A percentile compares a stretch with the other conserved stretches of the same genome.
Evolutionary conservation across 2,888 invertebrate species (phyloP).

Genomic region (Amphipoea oculea): DNA sequence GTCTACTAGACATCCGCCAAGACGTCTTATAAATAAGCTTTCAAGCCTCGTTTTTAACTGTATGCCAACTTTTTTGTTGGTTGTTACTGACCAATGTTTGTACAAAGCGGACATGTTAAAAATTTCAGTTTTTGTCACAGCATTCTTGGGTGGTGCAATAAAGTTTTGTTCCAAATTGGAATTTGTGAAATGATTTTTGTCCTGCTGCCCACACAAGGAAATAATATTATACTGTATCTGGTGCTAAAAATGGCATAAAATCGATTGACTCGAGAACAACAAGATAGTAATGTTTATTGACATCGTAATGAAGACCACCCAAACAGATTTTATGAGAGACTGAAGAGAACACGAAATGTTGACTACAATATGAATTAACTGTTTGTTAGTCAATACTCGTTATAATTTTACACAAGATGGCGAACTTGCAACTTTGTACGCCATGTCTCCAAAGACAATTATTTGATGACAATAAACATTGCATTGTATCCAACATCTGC

Average conservation of each 20-base stretch:
- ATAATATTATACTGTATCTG: constrained; percentile 28
- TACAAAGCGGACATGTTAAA: constrained; percentile 36
- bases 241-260: constrained; percentile 34
- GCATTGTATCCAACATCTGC: constrained; percentile 28
- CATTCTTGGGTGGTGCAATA: constrained; percentile 25
- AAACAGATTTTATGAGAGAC: constrained; percentile 16
- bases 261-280: constrained; percentile 43
- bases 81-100: constrained; percentile 60
- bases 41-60: constrained; percentile 60
- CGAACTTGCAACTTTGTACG: neutral
- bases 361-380: constrained; percentile 5
- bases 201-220: constrained; percentile 38
- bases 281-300: constrained; percentile 41
- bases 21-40: constrained; percentile 68
- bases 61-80: constrained; percentile 60
- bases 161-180: constrained; percentile 13
- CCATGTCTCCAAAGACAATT: constrained; percentile 16
- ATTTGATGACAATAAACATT: constrained; percentile 28
- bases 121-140: constrained; percentile 9
- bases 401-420: constrained; percentile 4
- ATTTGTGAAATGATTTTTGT: constrained; percentile 10
- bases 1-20: constrained; percentile 65
- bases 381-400: constrained; percentile 20
- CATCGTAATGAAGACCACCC: constrained; percentile 49
- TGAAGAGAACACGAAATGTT: neutral